Evolutionary conservation across 1,140 invertebrate genomes (phyloP), one percentile per base, ranked within the genome.

Genomic region (Plutomurus gul): DNA sequence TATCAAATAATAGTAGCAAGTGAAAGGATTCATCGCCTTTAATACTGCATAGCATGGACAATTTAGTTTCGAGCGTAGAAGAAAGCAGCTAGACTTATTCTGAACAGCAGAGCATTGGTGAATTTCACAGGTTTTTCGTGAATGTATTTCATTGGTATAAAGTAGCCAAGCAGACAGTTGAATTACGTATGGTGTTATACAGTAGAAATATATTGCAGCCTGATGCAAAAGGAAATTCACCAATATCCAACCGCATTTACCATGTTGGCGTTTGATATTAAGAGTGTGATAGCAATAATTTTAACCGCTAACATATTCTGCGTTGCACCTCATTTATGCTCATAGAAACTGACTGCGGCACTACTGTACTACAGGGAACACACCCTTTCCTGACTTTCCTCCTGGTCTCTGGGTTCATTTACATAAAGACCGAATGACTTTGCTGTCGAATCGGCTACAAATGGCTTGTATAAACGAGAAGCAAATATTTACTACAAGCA

Each of bases 321-420:
- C 70, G 25, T 72, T 72, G 70, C 70, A 72, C 70, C 70, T 72
- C 70, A 72, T 72, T 72, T 72, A 46, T 43, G 70, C 36, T 72
- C 70, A 40, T 72, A 39, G 70, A 72, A 72, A 72, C 70, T 20
- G 36, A 10, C 70, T 72, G 70, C 40, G 36, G 10, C 70, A 65
- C 56, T 33, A 65, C 30, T 1, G 4, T 18, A 16, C 5, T n/a
- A 49, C 18, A 49, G 16, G 5, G 47, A 49, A 22, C 47, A 65
- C 56, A 65, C 56, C 56, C 56, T 65, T 36, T 65, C 10, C 56
- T 33, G 30, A 10, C 51, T 30, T 60, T 10, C 51, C 56, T 10
- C 36, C 56, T 30, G 27, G 27, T 60, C 47, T 51, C 18, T 51
- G 13, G 5, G 5, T 22, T 1, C 56, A 65, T 65, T 65, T 65